Evolutionary conservation across 1,140 invertebrate genomes (phyloP).

Genomic region (Lepidostoma basale): DNA sequence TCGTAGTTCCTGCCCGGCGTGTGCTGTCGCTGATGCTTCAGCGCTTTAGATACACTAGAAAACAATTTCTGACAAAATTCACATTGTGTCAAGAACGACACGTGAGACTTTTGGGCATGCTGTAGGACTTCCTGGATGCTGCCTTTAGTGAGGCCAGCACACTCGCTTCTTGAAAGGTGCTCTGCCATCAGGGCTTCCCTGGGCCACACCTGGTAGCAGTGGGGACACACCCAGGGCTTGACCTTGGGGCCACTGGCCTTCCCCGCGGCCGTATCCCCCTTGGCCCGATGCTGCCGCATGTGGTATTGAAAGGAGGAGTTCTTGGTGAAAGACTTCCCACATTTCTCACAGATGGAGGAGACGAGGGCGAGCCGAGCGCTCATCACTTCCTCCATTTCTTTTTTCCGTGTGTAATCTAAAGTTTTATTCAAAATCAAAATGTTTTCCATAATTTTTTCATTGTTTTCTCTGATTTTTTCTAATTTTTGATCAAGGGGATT

Average conservation of each 20-base stretch:
- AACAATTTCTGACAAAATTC: slow-evolving; percentile 59
- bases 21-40: slow-evolving; percentile 53
- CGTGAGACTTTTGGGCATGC: slow-evolving; percentile 53
- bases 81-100: slow-evolving; percentile 50
- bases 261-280: slow-evolving; percentile 56
- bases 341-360: slow-evolving; percentile 38
- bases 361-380: not conserved
- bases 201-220: slow-evolving; percentile 59
- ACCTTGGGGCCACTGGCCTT: slow-evolving; percentile 49
- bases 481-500: slow-evolving; percentile 55
- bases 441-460: slow-evolving; percentile 57
- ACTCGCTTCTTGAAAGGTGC: slow-evolving; percentile 47
- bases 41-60: slow-evolving; percentile 54
- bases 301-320: slow-evolving; percentile 51
- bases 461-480: slow-evolving; percentile 57
- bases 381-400: slow-evolving; percentile 48
- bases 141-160: slow-evolving; percentile 42
- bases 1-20: slow-evolving; percentile 52
- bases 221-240: slow-evolving; percentile 56
- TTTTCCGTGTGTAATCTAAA: slow-evolving; percentile 55
- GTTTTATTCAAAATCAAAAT: slow-evolving; percentile 56
- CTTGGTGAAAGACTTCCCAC: slow-evolving; percentile 50
- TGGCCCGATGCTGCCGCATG: slow-evolving; percentile 52
- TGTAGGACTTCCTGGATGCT: slow-evolving; percentile 36
- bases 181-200: slow-evolving; percentile 50